Evolutionary conservation across 2,113 vertebrate species (phyloP), one percentile per base, ranked within the genome.

Genomic region (Ailuropoda melanoleuca): DNA sequence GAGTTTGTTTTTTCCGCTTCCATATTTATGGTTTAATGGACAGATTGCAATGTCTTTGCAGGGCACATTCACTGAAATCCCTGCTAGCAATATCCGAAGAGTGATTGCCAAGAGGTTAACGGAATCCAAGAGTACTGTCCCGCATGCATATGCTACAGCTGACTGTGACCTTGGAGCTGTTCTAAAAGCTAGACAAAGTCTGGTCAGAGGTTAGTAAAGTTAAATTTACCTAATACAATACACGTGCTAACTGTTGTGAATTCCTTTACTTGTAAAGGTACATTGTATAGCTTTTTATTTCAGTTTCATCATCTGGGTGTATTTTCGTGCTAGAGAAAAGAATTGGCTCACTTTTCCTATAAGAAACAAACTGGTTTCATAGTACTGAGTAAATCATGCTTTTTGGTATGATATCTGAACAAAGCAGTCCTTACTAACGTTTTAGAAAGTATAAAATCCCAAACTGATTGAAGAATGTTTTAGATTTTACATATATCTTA

Each of bases 31-130:
- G 31, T 90, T 97, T 97, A 97, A 74, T 50, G 62, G 8, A 19
- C 64, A 95, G 4, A 4, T 58, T 97, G 2, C 85, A 46, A 37
- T 90, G 98, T 96, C 93, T 90, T 98, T 98, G 72, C 97, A 99
- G 99, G 99, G 99, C 75, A 99, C 99, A 0, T 99, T 99, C 98
- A 99, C 99, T 62, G 99, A 99, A 98, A 98, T 99, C 97, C 99
- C 99, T 78, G 99, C 99, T 56, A 99, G 99, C 95, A 99, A 99
- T 55, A 98, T 99, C 62, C 99, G 99, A 92, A 99, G 99, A 97
- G 99, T 99, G 95, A 99, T 99, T 94, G 99, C 99, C 96, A 99
- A 99, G 98, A 99, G 99, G 95, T 98, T 99, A 96, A 99, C 99
- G 7, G 99, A 99, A 88, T 99, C 99, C 48, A 99, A 99, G 98